Conservation (phyloP, 2,888 invertebrate species). For the Actias luna region DNA sequence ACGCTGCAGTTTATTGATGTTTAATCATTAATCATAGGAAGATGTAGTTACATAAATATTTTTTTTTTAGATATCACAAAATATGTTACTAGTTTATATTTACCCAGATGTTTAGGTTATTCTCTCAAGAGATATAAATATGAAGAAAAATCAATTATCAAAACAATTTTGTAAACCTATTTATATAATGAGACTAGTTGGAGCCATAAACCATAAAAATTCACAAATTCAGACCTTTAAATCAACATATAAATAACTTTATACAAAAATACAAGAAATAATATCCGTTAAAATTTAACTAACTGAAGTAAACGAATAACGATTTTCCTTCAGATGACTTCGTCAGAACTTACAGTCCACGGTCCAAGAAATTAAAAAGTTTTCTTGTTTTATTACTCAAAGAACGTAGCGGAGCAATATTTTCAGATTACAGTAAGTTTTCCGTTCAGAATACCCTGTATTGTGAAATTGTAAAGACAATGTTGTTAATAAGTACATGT, state of each 20-base stretch:
- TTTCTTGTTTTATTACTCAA: background rate
- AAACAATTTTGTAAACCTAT: background rate
- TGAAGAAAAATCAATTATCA: background rate
- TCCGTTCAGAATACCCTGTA: background rate
- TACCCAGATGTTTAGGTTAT: background rate
- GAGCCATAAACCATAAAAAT: too few relatives aligned
- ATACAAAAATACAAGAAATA: too few relatives aligned
- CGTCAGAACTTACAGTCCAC: background rate
- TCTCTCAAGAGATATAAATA: background rate
- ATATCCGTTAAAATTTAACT: background rate
- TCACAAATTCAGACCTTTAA: too few relatives aligned
- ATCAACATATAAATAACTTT: too few relatives aligned
- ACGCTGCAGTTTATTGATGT: too few relatives aligned
- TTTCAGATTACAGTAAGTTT: background rate
- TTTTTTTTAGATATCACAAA: background rate
- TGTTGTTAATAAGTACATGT: background rate
- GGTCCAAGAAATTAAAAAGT: background rate
- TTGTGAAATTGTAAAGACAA: background rate
- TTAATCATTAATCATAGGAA: too few relatives aligned
- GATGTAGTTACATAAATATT: too few relatives aligned
- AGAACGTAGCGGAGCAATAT: background rate
- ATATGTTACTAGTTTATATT: background rate
- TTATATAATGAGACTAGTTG: background rate
- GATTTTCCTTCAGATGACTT: background rate
- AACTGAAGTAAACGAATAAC: background rate